Evolutionary conservation across 2,113 vertebrate genomes (phyloP).

Genomic region (Caretta caretta): DNA sequence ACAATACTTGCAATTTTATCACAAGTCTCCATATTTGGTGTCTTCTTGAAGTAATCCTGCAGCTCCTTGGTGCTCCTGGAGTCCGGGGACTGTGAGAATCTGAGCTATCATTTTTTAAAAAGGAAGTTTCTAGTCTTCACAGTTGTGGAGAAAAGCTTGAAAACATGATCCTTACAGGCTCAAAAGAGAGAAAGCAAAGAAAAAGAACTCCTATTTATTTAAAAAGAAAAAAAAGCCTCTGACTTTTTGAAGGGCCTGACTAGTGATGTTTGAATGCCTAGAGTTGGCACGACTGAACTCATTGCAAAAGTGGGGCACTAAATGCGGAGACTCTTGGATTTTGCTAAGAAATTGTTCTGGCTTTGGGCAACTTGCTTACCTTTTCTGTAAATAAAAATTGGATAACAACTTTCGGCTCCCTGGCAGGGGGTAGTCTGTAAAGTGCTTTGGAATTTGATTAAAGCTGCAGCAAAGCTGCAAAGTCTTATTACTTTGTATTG

Average conservation of each 20-base stretch:
- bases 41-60: background rate
- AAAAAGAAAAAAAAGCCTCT: background rate
- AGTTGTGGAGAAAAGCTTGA: background rate
- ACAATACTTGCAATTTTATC: background rate
- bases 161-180: background rate
- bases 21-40: background rate
- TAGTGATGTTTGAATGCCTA: background rate
- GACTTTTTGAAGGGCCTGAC: background rate
- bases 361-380: background rate
- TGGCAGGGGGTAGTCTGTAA: background rate
- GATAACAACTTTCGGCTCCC: background rate
- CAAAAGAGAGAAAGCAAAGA: background rate
- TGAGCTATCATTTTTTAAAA: background rate
- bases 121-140: background rate
- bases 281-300: background rate
- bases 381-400: background rate
- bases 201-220: background rate
- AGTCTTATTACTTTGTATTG: background rate
- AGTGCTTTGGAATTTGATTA: background rate
- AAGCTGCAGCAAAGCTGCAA: background rate
- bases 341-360: background rate
- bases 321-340: background rate
- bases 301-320: background rate
- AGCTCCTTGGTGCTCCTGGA: background rate
- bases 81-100: background rate